Evolutionary conservation across 2,888 invertebrate species (phyloP).

Genomic region (Helobdella robusta): DNA sequence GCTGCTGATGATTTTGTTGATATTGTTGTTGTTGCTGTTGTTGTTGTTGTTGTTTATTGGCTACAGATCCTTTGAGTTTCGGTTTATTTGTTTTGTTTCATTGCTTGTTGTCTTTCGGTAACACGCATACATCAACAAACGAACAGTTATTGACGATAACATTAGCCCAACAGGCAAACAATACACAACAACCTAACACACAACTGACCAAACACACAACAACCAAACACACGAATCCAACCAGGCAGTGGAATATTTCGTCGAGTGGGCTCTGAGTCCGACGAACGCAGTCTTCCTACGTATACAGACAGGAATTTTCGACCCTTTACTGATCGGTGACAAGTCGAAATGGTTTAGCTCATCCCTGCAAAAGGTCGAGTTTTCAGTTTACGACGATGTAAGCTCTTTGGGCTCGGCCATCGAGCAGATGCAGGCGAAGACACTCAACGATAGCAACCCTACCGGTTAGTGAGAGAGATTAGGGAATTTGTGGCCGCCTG

Average conservation of each 20-base stretch:
- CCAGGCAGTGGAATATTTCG: slow-evolving; percentile 91
- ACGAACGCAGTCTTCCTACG: slow-evolving; percentile 93
- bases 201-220: background rate
- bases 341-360: slow-evolving; percentile 87
- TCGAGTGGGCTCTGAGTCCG: slow-evolving; percentile 95
- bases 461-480: slow-evolving; percentile 39
- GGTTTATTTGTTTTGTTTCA: too few relatives aligned
- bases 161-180: too few relatives aligned
- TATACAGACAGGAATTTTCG: slow-evolving; percentile 85
- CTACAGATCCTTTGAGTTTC: too few relatives aligned
- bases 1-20: background rate
- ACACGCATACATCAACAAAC: background rate
- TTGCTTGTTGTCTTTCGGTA: background rate
- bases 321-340: slow-evolving; percentile 89
- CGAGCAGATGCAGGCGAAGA: slow-evolving; percentile 38
- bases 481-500: too few relatives aligned
- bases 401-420: slow-evolving; percentile 45
- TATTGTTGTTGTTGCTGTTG: background rate
- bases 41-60: background rate
- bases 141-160: too few relatives aligned
- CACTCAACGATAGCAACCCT: slow-evolving; percentile 44
- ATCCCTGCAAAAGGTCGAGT: slow-evolving; percentile 69
- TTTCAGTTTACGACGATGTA: slow-evolving; percentile 83
- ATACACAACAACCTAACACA: background rate
- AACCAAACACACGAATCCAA: background rate